phyloP scores from a whole-genome alignment of 2,888 invertebrate genomes.

The Desoria tigrina region DNA sequence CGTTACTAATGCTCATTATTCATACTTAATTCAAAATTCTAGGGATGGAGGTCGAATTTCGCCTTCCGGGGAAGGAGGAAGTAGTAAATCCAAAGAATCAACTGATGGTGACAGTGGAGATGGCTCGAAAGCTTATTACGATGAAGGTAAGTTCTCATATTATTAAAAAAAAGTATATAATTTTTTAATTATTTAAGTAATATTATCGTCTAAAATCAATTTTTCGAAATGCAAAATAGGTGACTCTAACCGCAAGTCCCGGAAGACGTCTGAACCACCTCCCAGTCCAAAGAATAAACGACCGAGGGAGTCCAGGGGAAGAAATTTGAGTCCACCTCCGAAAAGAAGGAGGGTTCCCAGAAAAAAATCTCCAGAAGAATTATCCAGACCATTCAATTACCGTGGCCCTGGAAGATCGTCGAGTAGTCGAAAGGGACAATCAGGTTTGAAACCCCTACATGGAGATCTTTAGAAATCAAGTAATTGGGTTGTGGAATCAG shows the following conservation, averaged over 20 bases:
- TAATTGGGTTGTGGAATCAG: too few species aligned
- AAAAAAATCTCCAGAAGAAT: slow-evolving; percentile 40
- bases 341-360: slow-evolving; percentile 31
- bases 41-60: slow-evolving; percentile 21
- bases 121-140: slow-evolving; percentile 8
- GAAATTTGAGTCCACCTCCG: slow-evolving; percentile 30
- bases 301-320: background rate
- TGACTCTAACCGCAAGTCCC: background rate
- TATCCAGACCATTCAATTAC: slow-evolving; percentile 27
- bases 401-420: slow-evolving; percentile 20
- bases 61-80: slow-evolving; percentile 24
- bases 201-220: background rate
- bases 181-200: too few species aligned
- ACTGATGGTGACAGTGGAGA: slow-evolving; percentile 37
- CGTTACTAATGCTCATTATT: background rate
- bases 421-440: slow-evolving; percentile 19
- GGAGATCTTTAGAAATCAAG: too few species aligned
- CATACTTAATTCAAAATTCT: slow-evolving; percentile 5
- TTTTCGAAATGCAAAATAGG: background rate
- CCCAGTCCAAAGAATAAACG: slow-evolving; percentile 10
- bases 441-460: slow-evolving; percentile 1
- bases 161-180: too few species aligned
- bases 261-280: background rate
- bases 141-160: slow-evolving; percentile 4
- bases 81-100: slow-evolving; percentile 43